A percentile compares a stretch with the other conserved stretches of the same genome.
These are phyloP conservation scores for Coilia nasus DNA, from an alignment of 2,797 vertebrate species.

Conservation along the genomic window DNA sequence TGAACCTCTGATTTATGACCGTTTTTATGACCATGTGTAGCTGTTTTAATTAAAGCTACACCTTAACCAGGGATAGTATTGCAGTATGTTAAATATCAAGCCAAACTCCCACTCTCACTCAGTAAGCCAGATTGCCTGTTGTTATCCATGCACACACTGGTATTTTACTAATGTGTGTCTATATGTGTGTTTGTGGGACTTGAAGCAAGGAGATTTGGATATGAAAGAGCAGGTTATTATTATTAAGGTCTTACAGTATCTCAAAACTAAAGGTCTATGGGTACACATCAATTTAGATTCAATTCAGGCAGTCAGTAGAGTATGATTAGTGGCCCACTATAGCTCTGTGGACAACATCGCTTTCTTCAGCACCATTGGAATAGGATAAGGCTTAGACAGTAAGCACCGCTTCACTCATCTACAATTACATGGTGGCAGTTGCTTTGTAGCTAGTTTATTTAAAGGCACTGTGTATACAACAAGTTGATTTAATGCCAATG, in stretches of 20 bases:
- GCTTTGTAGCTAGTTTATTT: slow-evolving; percentile 8
- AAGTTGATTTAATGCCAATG: slow-evolving; percentile 1
- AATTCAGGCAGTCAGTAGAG: not conserved
- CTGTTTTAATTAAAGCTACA: not conserved
- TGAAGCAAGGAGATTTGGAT: not conserved
- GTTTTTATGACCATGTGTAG: no score
- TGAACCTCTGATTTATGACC: no score
- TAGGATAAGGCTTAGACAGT: not conserved
- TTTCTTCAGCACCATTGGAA: not conserved
- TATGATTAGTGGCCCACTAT: not conserved
- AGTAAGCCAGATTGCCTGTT: not conserved
- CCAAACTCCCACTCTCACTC: not conserved
- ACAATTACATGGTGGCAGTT: not conserved
- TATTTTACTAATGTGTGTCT: not conserved
- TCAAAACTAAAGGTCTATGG: not conserved
- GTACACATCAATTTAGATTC: not conserved
- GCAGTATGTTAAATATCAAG: not conserved
- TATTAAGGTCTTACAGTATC: not conserved
- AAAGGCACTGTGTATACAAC: not conserved
- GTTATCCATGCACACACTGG: not conserved
- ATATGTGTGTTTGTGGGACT: not conserved
- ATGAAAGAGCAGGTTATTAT: not conserved
- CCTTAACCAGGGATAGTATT: not conserved
- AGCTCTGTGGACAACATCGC: not conserved
- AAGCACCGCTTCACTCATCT: not conserved